Evolutionary conservation across 2,113 vertebrate genomes (phyloP).

Genomic region (Sterrhoptilus dennistouni): DNA sequence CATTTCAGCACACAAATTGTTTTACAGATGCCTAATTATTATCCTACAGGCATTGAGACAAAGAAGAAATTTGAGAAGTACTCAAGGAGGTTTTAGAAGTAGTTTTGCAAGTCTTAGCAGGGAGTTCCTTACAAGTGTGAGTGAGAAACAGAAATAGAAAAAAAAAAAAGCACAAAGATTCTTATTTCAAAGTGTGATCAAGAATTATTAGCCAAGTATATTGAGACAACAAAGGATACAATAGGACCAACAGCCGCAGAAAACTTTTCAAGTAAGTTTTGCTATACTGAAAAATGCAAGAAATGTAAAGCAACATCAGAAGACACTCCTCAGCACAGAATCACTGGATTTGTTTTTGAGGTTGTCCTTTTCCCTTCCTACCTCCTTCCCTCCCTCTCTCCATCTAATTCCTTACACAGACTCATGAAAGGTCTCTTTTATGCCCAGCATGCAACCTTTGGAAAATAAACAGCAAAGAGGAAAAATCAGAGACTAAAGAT

Average conservation of each 20-base stretch:
- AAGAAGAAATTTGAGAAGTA: background rate
- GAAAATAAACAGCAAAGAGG: slow-evolving; percentile 40
- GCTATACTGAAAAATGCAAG: background rate
- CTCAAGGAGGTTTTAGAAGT: background rate
- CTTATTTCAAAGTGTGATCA: background rate
- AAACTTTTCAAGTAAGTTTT: background rate
- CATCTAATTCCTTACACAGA: background rate
- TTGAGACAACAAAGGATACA: background rate
- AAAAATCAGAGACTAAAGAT: slow-evolving; percentile 32
- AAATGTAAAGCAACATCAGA: background rate
- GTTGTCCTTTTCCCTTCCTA: background rate
- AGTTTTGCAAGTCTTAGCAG: background rate
- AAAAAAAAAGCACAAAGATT: background rate
- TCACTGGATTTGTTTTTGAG: background rate
- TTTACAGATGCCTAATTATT: background rate
- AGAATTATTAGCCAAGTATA: background rate
- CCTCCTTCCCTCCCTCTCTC: background rate
- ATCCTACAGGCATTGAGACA: background rate
- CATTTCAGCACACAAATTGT: background rate
- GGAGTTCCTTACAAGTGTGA: background rate
- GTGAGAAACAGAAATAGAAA: background rate
- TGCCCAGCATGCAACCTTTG: slow-evolving; percentile 29
- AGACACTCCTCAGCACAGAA: background rate
- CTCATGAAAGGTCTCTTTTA: slow-evolving; percentile 37
- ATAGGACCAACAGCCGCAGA: background rate